A percentile compares a stretch with the other conserved stretches of the same genome.
phyloP scores from a whole-genome alignment of 2,113 vertebrate species.

The Micronycteris hirsuta region DNA sequence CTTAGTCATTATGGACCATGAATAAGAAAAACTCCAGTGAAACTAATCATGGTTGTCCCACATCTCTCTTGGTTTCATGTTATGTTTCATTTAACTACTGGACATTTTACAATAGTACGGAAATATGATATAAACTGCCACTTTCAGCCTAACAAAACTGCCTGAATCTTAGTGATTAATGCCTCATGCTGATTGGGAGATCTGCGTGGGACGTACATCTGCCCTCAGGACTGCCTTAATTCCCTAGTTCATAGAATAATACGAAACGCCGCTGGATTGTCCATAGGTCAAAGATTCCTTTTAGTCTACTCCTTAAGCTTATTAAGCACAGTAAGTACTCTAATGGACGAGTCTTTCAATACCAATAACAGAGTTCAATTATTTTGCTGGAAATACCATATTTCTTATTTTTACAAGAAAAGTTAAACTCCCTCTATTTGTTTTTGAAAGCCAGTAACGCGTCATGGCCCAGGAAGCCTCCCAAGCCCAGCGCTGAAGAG shows the following conservation, averaged over 20 bases:
- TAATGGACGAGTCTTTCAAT: not conserved
- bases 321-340: not conserved
- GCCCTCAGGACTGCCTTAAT: not conserved
- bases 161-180: not conserved
- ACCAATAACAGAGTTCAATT: not conserved
- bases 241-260: not conserved
- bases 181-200: not conserved
- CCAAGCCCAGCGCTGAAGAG: not conserved
- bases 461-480: not conserved
- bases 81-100: conserved; percentile 27
- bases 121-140: conserved; percentile 21
- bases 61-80: not conserved
- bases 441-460: not conserved
- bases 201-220: not conserved
- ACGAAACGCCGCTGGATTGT: not conserved
- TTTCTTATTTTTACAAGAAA: not conserved
- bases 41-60: not conserved
- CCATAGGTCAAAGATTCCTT: not conserved
- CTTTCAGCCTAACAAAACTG: not conserved
- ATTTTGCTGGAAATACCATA: not conserved
- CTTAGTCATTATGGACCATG: not conserved
- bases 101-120: not conserved
- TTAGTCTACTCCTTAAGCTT: not conserved
- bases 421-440: not conserved
- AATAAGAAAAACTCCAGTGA: not conserved